Percentiles rank a stretch among this genome's conserved stretches.
phyloP scores from a whole-genome alignment of 2,113 vertebrate species.

The Ceyx margarethae region DNA sequence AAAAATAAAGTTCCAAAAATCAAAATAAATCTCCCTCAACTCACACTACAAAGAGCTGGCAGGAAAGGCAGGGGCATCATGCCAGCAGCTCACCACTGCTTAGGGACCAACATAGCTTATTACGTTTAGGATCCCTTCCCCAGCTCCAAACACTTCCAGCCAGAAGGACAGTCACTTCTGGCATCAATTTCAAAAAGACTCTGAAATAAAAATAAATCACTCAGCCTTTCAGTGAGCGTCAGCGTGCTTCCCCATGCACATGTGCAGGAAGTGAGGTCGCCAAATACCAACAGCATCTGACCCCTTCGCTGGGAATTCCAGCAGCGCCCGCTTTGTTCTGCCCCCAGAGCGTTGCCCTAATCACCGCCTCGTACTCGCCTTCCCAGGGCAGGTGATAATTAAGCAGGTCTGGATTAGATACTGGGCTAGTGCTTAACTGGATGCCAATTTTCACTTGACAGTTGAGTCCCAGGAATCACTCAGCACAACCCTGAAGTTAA shows the following conservation, averaged over 20 bases:
- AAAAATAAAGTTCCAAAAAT: background rate
- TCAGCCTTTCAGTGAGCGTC: slow-evolving; percentile 30
- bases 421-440: background rate
- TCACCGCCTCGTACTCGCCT: background rate
- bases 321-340: slow-evolving; percentile 32
- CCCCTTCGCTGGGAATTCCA: slow-evolving; percentile 52
- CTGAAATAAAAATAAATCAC: slow-evolving; percentile 67
- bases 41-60: background rate
- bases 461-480: slow-evolving; percentile 10
- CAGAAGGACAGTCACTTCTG: slow-evolving; percentile 42
- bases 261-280: slow-evolving; percentile 32
- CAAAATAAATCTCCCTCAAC: slow-evolving; percentile 15
- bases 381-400: slow-evolving; percentile 50
- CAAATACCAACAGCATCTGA: slow-evolving; percentile 54
- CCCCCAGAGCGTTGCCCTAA: background rate
- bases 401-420: slow-evolving; percentile 45
- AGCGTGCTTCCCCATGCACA: background rate
- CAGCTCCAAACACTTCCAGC: background rate
- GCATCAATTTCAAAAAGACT: slow-evolving; percentile 60
- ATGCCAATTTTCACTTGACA: slow-evolving; percentile 30
- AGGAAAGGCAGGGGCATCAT: background rate
- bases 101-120: background rate
- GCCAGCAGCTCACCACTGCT: slow-evolving; percentile 4
- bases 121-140: slow-evolving; percentile 1
- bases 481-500: background rate